A percentile compares a stretch with the other conserved stretches of the same genome.
These are phyloP conservation scores for Ivindomyrus marchei DNA, from an alignment of 2,113 vertebrate genomes.

Conservation along the genomic window DNA sequence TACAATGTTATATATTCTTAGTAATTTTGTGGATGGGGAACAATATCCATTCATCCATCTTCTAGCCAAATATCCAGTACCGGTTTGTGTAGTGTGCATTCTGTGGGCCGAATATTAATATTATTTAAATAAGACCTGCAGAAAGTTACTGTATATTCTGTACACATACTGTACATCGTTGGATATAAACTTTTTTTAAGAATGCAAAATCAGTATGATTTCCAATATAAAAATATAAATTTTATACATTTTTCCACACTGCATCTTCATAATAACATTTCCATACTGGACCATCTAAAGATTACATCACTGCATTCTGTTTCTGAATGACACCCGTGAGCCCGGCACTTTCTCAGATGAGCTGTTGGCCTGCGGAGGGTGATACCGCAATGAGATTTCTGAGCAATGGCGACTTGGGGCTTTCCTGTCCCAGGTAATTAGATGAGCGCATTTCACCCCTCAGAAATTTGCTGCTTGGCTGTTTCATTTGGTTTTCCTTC, in stretches of 20 bases:
- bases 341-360: constrained; percentile 62
- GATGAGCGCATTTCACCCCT: background rate
- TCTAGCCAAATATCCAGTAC: background rate
- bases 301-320: constrained; percentile 61
- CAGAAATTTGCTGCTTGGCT: background rate
- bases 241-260: background rate
- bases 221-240: background rate
- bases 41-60: background rate
- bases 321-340: constrained; percentile 58
- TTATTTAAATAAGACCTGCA: background rate
- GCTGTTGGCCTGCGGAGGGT: constrained; percentile 25
- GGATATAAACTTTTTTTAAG: background rate
- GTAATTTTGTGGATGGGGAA: background rate
- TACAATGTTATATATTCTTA: background rate
- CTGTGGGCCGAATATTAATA: background rate
- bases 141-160: background rate
- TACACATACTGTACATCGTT: background rate
- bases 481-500: background rate
- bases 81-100: background rate
- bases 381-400: background rate
- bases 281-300: constrained; percentile 57
- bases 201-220: background rate
- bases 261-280: constrained; percentile 31
- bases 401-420: background rate
- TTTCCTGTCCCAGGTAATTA: background rate